Evolutionary conservation across 2,888 invertebrate genomes (phyloP), one percentile per base, ranked within the genome.

Genomic region (Lepidochrysops patricia): DNA sequence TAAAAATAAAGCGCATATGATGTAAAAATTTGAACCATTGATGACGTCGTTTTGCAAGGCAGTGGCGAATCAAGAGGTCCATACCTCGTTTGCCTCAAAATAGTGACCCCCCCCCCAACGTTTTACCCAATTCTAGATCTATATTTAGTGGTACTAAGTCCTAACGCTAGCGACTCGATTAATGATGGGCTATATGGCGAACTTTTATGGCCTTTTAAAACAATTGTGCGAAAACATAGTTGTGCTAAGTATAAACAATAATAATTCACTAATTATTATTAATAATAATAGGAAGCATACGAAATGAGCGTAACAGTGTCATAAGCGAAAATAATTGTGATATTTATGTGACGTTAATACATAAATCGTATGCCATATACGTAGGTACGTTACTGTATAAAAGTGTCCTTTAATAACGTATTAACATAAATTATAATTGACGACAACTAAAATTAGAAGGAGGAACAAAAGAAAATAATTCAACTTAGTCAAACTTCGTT

Each of bases 211-310:
- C 43, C 19, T 19, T 15, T 54, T 13, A 29, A 26, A 54, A 54
- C 19, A 19, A 32, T 54, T 54, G 54, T 54, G 54, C 54, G 54
- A 54, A 54, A 54, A 32, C 15, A 54, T 19, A 54, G 15, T 54
- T 54, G 54, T 54, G 54, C 54, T 32, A 32, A 29, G 13, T 29
- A 54, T 54, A 19, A 26, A 25, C n/a, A 26, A 50, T 26, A 15
- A 50, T 54, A 54, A 32, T 54, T 32, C 29, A 50, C n/a, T n/a
- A 19, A 19, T 23, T 25, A 13, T 50, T 15, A 12, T 5, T 48
- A 9, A 27, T 19, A 54, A 19, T 54, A 54, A 29, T 15, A 32
- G 27, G 9, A 54, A 29, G 26, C 50, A 13, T 23, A 54, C 32
- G 6, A 43, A 9, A 54, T 12, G 27, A 32, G 9, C 15, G 19